Evolutionary conservation across 2,888 invertebrate species (phyloP), one percentile per base, ranked within the genome.

Genomic region (Harpagoxenus sublaevis): DNA sequence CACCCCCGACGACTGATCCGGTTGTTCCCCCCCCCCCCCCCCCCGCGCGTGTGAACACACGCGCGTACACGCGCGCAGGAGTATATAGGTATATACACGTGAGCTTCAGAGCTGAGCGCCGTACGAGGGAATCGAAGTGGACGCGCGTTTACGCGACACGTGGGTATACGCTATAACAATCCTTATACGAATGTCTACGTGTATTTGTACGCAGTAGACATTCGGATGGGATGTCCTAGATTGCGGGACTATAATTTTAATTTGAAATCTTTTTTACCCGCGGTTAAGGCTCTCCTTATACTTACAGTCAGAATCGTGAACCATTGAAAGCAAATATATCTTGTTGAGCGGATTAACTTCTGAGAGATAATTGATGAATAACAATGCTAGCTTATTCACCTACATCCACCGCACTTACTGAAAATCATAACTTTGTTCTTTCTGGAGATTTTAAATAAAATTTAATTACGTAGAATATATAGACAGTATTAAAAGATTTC

Each of bases 1-100:
- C 95, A 94, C 91, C 93, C 91, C 93, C 92, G 91, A 90, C 92
- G 93, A 92, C 90, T 93, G 92, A 93, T 91, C 91, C 91, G 88
- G 51, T 75, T 73, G 62, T 63, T 60, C 70, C 55, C 57, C 57
- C 85, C 63, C 70, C 55, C 57, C 57, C 85, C n/a, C 63, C 70
- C 55, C 57, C 57, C 85, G 84, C 84, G 45, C 86, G 83, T 74
- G 84, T 81, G 83, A 85, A 81, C 73, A 85, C 86, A 75, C 85
- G 84, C 68, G 62, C 75, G 71, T 83, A 65, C 42, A 51, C 63
- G 81, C 75, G 82, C 73, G 84, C 81, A 83, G 68, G 65, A 83
- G 23, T 23, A 23, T 23, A 23, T 23, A 81, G 65, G 60, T 65
- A 65, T 73, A 51, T 9, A 78, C 60, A 66, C 53, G 53, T 70